Conservation (phyloP, 2,888 invertebrate genomes). For the Folsomia candida region DNA sequence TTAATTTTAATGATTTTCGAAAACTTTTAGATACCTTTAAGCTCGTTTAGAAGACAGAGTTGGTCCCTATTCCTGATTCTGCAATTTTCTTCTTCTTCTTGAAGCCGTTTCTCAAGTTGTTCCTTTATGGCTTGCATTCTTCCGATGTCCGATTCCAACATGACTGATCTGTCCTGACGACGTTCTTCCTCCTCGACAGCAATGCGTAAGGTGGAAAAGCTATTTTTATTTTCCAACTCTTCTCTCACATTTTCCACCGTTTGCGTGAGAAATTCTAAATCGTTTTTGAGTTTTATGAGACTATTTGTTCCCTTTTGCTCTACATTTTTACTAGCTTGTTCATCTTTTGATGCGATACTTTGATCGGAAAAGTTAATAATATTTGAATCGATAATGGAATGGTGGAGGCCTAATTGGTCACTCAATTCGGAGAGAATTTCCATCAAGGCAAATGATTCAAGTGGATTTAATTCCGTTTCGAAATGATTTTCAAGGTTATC, state of each 20-base stretch:
- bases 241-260: slow-evolving; percentile 10
- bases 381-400: not conserved
- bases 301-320: not conserved
- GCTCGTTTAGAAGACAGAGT: not conserved
- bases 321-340: not conserved
- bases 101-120: not conserved
- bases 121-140: not conserved
- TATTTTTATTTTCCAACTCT: slow-evolving; percentile 1
- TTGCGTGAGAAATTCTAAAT: slow-evolving; percentile 17
- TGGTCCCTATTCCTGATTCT: not conserved
- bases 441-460: not conserved
- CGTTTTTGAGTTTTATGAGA: slow-evolving; percentile 1
- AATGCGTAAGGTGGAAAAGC: not conserved
- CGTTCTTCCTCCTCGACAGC: not conserved
- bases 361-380: too few relatives aligned
- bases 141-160: not conserved
- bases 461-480: too few relatives aligned
- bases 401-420: not conserved
- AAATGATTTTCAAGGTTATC: too few relatives aligned
- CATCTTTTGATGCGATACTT: too few relatives aligned
- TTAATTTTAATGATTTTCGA: not conserved
- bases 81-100: not conserved
- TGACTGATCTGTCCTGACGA: not conserved
- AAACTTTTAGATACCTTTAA: not conserved
- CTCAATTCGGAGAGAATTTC: not conserved